Evolutionary conservation across 1,140 invertebrate species (phyloP).

Genomic region (Halictus rubicundus): DNA sequence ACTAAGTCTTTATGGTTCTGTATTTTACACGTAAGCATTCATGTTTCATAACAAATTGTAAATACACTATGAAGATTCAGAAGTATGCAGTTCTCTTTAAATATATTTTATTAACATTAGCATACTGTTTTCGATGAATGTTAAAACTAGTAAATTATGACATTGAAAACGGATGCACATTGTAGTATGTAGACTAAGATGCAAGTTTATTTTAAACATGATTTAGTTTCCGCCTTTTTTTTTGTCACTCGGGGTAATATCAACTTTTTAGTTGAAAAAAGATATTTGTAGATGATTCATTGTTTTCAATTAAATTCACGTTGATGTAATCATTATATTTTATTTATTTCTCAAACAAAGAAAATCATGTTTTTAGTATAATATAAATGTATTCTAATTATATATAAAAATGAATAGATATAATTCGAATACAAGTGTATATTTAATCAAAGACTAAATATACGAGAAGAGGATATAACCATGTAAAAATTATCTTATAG

Average conservation of each 20-base stretch:
- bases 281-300: background rate
- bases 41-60: constrained; percentile 49
- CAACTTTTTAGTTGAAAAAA: background rate
- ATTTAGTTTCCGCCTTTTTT: background rate
- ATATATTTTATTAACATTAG: constrained; percentile 17
- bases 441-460: background rate
- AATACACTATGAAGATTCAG: constrained; percentile 57
- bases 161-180: background rate
- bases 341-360: constrained; percentile 3
- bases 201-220: background rate
- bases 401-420: background rate
- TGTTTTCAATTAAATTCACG: background rate
- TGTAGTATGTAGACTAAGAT: background rate
- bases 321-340: constrained; percentile 6
- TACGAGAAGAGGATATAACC: background rate
- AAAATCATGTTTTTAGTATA: constrained; percentile 1
- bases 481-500: background rate
- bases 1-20: constrained; percentile 11
- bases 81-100: constrained; percentile 29
- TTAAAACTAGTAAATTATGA: background rate
- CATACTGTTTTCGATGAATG: background rate
- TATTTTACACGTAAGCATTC: constrained; percentile 27
- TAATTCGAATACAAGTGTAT: constrained; percentile 26
- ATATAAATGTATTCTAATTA: background rate
- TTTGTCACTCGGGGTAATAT: background rate